Evolutionary conservation across 2,113 vertebrate species (phyloP).

Genomic region (Microtus ochrogaster): DNA sequence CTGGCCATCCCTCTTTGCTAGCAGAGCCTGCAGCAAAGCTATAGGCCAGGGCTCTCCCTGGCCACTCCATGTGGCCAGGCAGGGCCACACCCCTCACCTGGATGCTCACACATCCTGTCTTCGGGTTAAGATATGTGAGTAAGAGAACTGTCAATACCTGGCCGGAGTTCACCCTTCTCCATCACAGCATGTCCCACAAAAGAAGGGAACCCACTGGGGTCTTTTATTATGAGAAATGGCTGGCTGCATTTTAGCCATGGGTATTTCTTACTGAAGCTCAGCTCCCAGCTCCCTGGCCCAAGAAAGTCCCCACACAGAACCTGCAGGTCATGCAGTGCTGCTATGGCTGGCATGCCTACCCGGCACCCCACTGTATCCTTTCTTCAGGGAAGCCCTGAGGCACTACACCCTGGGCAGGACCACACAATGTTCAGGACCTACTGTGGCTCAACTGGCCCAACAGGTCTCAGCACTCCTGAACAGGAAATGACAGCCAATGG

Average conservation of each 20-base stretch:
- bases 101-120: neutral
- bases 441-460: neutral
- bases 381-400: neutral
- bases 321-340: neutral
- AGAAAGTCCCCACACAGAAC: neutral
- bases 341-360: neutral
- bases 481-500: neutral
- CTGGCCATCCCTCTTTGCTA: neutral
- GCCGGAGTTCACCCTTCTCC: too few species aligned
- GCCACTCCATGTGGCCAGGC: neutral
- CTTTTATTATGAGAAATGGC: neutral
- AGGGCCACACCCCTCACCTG: neutral
- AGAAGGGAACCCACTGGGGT: neutral
- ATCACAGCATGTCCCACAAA: accelerated
- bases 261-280: neutral
- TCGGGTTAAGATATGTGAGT: neutral
- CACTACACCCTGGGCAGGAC: neutral
- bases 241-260: accelerated
- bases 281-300: neutral
- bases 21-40: too few species aligned
- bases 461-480: neutral
- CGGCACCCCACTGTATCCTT: accelerated
- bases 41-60: neutral
- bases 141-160: neutral
- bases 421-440: neutral